A percentile compares a stretch with the other conserved stretches of the same genome.
Evolutionary conservation across 2,113 vertebrate genomes (phyloP).

Genomic region (Alligator sinensis): DNA sequence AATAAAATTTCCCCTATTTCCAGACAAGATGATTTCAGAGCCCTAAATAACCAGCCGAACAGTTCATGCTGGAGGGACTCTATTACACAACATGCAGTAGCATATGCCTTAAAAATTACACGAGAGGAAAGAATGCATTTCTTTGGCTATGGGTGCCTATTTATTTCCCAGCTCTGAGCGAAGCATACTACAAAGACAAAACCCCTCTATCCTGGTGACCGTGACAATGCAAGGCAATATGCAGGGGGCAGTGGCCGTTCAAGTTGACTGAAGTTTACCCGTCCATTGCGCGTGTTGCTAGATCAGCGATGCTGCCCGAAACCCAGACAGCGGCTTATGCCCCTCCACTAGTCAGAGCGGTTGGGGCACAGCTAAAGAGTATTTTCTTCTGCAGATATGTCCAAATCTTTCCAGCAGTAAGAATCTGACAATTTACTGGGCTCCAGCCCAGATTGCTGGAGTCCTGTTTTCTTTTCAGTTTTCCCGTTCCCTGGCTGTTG

Average conservation of each 20-base stretch:
- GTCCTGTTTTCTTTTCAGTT: constrained; percentile 12
- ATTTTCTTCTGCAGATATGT: background rate
- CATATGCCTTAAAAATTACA: constrained; percentile 25
- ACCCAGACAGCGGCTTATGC: accelerated
- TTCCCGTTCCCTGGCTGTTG: constrained; percentile 14
- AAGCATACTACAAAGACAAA: constrained; percentile 38
- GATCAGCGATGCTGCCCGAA: background rate
- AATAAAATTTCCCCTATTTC: background rate
- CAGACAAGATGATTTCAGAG: background rate
- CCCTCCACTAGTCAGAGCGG: background rate
- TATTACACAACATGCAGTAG: constrained; percentile 55
- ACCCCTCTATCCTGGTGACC: constrained; percentile 3
- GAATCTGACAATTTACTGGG: constrained; percentile 22
- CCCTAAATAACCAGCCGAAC: constrained; percentile 8
- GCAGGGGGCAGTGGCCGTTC: background rate
- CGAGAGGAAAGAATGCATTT: background rate
- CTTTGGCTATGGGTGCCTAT: background rate
- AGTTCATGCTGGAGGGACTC: constrained; percentile 23
- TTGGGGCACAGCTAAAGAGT: background rate
- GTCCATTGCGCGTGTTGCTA: background rate
- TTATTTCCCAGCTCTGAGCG: constrained; percentile 10
- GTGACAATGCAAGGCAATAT: background rate
- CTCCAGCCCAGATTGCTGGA: constrained; percentile 1
- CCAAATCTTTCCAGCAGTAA: constrained; percentile 31
- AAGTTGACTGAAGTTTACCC: background rate